Base-by-base conservation (phyloP, 2,797 vertebrate species). In the Nothura maculosa region DNA sequence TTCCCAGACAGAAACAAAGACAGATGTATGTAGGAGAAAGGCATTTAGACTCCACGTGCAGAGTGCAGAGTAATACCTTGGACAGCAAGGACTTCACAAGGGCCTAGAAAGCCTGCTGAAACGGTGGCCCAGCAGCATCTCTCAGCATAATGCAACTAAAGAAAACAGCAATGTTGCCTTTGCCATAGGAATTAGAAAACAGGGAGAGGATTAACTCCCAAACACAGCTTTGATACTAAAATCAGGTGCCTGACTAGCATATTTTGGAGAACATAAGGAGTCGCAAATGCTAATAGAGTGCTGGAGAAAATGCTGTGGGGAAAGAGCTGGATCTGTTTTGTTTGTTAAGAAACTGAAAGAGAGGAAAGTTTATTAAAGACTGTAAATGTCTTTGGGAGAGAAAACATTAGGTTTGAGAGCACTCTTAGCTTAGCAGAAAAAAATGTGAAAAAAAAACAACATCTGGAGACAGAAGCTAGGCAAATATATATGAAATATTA, bases 31-130 rank as follows among this genome's bases (percentile, higher is more conserved):
- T 16, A 32, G 17, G 8, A 32, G 48, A 36, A 50, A 16, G 4
- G 9, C 5, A 76, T 22, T 6, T 7, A 1, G 27, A 1, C 6
- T 30, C 24, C 27, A 2, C 0, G 1, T 1, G 5, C 1, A 30
- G 10, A 16, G 30, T 6, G 22, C 10, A 13, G 6, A 27, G 3
- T 25, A 60, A 50, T 2, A 16, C 38, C 42, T 54, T 6, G 21
- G 73, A 61, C 32, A 90, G 66, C 0, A 0, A 45, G 36, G 32
- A 4, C 25, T 0, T 6, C 3, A 1, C 8, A 4, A 6, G n/a
- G 14, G 16, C 8, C 18, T 47, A 0, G 0, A 6, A 4, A 15
- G 0, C 0, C 5, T 30, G 17, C 16, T 58, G 27, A 42, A 12
- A 1, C 0, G 10, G 14, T 10, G 1, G 9, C 12, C 36, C 15